Percentiles rank a stretch among this genome's conserved stretches.
phyloP scores from a whole-genome alignment of 2,888 invertebrate species.

The Microctonus hyperodae region DNA sequence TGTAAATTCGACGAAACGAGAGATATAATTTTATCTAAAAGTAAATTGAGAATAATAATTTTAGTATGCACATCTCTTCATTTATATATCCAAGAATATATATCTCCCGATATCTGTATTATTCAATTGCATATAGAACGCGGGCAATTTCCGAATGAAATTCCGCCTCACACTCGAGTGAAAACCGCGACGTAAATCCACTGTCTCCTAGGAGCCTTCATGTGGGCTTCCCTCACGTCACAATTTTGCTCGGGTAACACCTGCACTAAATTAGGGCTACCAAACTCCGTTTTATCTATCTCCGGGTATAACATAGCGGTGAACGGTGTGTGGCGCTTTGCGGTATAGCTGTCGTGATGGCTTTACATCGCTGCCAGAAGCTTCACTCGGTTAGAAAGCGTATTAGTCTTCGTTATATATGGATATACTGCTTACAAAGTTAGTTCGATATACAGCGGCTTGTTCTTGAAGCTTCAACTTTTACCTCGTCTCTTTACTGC shows the following conservation, averaged over 20 bases:
- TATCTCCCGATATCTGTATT: too few species aligned
- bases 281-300: constrained; percentile 46
- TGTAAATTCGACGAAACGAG: background rate
- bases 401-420: constrained; percentile 43
- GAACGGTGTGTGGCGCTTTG: constrained; percentile 32
- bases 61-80: too few species aligned
- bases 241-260: constrained; percentile 42
- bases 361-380: constrained; percentile 35
- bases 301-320: constrained; percentile 16
- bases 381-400: constrained; percentile 41
- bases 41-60: background rate
- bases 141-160: constrained; percentile 19
- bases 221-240: constrained; percentile 33
- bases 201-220: constrained; percentile 37
- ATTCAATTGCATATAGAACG: too few species aligned
- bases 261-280: constrained; percentile 51
- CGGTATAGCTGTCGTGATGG: constrained; percentile 30
- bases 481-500: constrained; percentile 25
- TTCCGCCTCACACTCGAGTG: background rate
- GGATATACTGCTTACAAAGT: constrained; percentile 26
- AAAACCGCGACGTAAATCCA: constrained; percentile 41
- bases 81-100: too few species aligned
- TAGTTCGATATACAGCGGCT: constrained; percentile 35
- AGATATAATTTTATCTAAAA: background rate
- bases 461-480: constrained; percentile 38